Percentiles rank a stretch among this genome's conserved stretches.
Evolutionary conservation across 2,888 invertebrate genomes (phyloP).

Genomic region (Biston betularia): DNA sequence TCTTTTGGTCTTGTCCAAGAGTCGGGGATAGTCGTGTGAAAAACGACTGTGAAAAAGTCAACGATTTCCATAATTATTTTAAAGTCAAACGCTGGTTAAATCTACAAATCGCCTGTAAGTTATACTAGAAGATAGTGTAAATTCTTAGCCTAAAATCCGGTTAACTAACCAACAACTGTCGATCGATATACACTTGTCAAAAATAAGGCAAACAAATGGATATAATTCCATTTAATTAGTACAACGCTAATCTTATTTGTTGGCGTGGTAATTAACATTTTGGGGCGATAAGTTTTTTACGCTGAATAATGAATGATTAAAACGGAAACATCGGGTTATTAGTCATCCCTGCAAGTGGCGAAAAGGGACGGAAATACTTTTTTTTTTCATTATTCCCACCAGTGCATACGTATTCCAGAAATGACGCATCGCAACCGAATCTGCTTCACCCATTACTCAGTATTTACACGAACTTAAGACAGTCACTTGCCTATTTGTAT

Average conservation of each 20-base stretch:
- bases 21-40: too few relatives aligned
- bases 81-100: background rate
- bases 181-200: background rate
- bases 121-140: background rate
- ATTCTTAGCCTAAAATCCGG: background rate
- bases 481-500: slow-evolving; percentile 17
- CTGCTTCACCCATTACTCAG: slow-evolving; percentile 12
- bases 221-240: background rate
- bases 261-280: slow-evolving; percentile 2
- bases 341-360: background rate
- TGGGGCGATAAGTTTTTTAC: slow-evolving; percentile 11
- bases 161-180: background rate
- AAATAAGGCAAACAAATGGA: background rate
- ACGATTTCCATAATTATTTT: too few relatives aligned
- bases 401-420: background rate
- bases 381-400: background rate
- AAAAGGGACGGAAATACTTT: background rate
- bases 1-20: too few relatives aligned
- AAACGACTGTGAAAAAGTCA: too few relatives aligned
- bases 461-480: slow-evolving; percentile 1
- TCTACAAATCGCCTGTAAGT: background rate
- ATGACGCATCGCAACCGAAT: background rate
- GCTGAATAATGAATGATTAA: slow-evolving; percentile 17
- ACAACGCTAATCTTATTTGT: background rate
- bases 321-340: background rate